Evolutionary conservation across 2,113 vertebrate genomes (phyloP), one percentile per base, ranked within the genome.

Genomic region (Calidris pugnax): DNA sequence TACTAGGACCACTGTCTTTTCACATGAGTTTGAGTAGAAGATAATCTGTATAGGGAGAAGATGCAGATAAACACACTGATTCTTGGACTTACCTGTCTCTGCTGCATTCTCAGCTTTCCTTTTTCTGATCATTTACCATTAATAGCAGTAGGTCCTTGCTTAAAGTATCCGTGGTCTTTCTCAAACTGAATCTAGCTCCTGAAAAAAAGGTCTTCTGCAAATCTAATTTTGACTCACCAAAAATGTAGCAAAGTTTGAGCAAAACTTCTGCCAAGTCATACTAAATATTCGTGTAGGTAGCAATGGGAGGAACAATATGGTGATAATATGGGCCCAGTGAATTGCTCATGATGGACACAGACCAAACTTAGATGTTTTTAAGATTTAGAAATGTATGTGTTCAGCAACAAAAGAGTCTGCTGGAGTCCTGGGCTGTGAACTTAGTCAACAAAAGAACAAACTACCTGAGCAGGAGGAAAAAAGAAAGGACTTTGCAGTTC

Each of bases 271-370:
- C 41, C 13, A 50, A 66, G 10, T 74, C n/a, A 18, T 30, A 90
- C 50, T 2, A 8, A 67, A 71, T 84, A 62, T 57, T 84, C 10
- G 32, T 41, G 2, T 12, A 53, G 57, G 23, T 19, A 68, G 53
- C 21, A 53, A 20, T 0, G 7, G 35, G 27, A 85, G 33, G 39
- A 86, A 6, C 6, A 57, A 32, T 10, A 35, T 55, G 43, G 20
- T 56, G 45, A 7, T 3, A 1, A 27, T 17, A 50, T 0, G 30
- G 19, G 21, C 12, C 30, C 3, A 2, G n/a, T 24, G 56, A 68
- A 67, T 41, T 72, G 16, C 8, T 67, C 8, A 1, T 27, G 37
- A 33, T 45, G 75, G 56, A 45, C 0, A 1, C 15, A 51, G 26
- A 26, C 22, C 47, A 85, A 53, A 56, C 10, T 41, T 45, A 17